These are phyloP conservation scores for Sarcophaga peregrina DNA, from an alignment of 1,140 invertebrate genomes.

Conservation along the genomic window DNA sequence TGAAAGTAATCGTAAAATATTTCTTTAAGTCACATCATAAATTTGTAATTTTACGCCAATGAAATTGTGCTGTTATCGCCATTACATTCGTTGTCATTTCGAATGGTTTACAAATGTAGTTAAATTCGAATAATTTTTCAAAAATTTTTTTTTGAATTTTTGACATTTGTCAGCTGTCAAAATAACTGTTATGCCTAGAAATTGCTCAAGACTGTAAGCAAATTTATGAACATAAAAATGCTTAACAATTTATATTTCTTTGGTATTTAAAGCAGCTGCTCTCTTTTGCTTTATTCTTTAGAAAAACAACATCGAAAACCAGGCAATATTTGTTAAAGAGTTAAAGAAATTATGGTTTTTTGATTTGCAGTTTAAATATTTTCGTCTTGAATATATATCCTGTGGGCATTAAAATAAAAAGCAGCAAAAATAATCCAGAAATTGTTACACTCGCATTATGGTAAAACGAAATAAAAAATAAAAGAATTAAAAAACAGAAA, in stretches of 20 bases:
- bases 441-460: no score
- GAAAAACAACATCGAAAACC: neutral
- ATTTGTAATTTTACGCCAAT: neutral
- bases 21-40: no score
- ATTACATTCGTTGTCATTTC: neutral
- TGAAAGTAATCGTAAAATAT: no score
- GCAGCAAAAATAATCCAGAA: no score
- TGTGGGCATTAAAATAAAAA: slow-evolving; percentile 1
- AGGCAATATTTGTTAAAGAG: neutral
- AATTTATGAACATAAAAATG: neutral
- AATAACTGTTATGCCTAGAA: slow-evolving; percentile 6
- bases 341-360: slow-evolving; percentile 2
- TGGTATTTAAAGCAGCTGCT: neutral
- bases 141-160: neutral
- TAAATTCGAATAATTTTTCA: no score
- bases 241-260: neutral
- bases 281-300: neutral
- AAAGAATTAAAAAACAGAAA: no score
- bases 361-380: neutral
- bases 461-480: no score
- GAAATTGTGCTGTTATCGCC: neutral
- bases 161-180: slow-evolving; percentile 26
- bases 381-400: slow-evolving; percentile 7
- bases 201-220: neutral
- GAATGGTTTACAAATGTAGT: neutral